phyloP scores from a whole-genome alignment of 2,113 vertebrate species.

The Leptocoma aspasia region DNA sequence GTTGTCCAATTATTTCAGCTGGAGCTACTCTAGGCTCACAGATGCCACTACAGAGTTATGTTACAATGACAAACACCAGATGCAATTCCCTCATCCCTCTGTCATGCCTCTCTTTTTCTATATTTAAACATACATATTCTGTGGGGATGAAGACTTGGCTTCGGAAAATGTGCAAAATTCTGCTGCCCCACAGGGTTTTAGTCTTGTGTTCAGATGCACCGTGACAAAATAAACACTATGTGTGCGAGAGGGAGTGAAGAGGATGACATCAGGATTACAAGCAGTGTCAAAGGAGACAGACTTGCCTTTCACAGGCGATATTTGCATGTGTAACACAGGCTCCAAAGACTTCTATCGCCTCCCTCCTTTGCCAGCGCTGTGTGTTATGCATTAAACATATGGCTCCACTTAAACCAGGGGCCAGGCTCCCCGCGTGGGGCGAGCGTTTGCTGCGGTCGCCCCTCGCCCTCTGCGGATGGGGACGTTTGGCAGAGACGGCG shows the following conservation, averaged over 20 bases:
- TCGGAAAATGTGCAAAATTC: not conserved
- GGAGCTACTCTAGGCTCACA: not conserved
- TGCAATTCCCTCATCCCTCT: slow-evolving; percentile 24
- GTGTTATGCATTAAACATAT: slow-evolving; percentile 7
- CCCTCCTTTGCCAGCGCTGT: not conserved
- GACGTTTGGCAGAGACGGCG: not conserved
- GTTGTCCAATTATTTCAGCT: slow-evolving; percentile 15
- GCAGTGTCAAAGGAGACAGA: slow-evolving; percentile 44
- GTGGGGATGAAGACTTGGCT: slow-evolving; percentile 28
- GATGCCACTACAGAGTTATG: not conserved
- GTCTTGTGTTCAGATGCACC: not conserved
- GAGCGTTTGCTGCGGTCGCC: not conserved
- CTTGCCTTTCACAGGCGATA: slow-evolving; percentile 26
- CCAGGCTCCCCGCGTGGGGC: not conserved
- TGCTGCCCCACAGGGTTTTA: not conserved
- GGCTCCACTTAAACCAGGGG: slow-evolving; percentile 37
- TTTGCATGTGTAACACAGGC: slow-evolving; percentile 33
- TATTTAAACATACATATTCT: not conserved
- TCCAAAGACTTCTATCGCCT: slow-evolving; percentile 8
- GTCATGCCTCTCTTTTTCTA: not conserved
- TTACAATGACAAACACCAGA: slow-evolving; percentile 30
- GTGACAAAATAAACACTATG: slow-evolving; percentile 37
- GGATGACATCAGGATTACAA: slow-evolving; percentile 60
- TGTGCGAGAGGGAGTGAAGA: not conserved
- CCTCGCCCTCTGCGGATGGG: not conserved